These are phyloP conservation scores for Antennarius striatus DNA, from an alignment of 2,113 vertebrate species.

Conservation along the genomic window DNA sequence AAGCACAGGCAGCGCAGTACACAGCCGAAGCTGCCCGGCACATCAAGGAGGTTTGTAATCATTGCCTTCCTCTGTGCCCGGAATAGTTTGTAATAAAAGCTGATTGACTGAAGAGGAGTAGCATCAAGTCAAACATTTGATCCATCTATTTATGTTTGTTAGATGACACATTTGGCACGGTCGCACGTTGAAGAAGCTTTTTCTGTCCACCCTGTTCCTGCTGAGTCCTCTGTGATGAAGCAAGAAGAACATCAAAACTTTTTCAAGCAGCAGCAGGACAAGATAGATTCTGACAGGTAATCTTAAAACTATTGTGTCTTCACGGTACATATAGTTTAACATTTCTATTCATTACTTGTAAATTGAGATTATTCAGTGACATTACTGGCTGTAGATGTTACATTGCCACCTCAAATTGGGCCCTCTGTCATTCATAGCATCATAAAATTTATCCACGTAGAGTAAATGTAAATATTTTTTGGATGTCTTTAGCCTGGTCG, in stretches of 20 bases:
- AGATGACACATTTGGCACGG: constrained; percentile 87
- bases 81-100: constrained; percentile 52
- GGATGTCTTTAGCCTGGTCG: constrained; percentile 13
- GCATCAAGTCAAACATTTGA: constrained; percentile 21
- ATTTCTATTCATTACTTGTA: background rate
- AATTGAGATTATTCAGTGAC: background rate
- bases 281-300: constrained; percentile 82
- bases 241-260: constrained; percentile 72
- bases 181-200: constrained; percentile 76
- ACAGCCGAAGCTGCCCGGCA: constrained; percentile 82
- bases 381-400: accelerated
- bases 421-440: background rate
- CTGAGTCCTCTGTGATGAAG: constrained; percentile 66
- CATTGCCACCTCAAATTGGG: background rate
- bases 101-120: constrained; percentile 30
- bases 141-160: constrained; percentile 28
- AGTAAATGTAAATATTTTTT: background rate
- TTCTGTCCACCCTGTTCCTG: constrained; percentile 67
- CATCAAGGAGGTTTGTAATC: constrained; percentile 83
- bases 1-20: constrained; percentile 80
- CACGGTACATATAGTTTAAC: background rate
- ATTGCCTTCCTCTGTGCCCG: constrained; percentile 27
- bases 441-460: background rate
- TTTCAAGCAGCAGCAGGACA: constrained; percentile 70
- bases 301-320: constrained; percentile 1